Evolutionary conservation across 2,797 vertebrate species (phyloP).

Genomic region (Notoglanidium macrostoma): DNA sequence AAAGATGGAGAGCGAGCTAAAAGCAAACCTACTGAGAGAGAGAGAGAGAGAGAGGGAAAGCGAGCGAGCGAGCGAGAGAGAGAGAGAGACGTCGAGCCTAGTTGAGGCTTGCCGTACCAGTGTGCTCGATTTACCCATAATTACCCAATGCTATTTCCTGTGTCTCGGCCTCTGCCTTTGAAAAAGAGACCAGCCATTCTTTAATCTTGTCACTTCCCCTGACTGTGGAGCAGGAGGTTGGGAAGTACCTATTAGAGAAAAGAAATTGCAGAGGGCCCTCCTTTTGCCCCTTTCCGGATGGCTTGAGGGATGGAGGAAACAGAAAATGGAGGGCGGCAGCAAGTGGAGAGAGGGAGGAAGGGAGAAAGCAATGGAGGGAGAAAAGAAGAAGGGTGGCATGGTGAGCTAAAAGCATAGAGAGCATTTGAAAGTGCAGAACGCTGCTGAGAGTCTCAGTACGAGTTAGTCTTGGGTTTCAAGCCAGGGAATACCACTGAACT

Average conservation of each 20-base stretch:
- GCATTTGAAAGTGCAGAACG: neutral
- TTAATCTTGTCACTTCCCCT: constrained; percentile 77
- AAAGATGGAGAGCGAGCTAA: constrained; percentile 10
- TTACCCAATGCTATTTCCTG: constrained; percentile 76
- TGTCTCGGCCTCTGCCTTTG: constrained; percentile 67
- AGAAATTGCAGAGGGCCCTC: constrained; percentile 68
- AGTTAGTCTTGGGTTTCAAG: constrained; percentile 15
- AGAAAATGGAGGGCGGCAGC: constrained; percentile 49
- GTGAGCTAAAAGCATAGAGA: constrained; percentile 1
- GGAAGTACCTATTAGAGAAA: constrained; percentile 73
- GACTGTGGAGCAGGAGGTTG: constrained; percentile 70
- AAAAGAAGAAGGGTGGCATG: neutral
- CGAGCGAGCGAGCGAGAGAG: neutral
- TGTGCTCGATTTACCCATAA: constrained; percentile 79
- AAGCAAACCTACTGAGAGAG: constrained; percentile 24
- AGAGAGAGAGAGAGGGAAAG: neutral
- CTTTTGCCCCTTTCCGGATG: constrained; percentile 65
- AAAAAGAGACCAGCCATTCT: constrained; percentile 72
- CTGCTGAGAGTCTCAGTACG: neutral
- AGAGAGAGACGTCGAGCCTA: constrained; percentile 22
- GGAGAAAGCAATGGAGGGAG: neutral
- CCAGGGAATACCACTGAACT: constrained; percentile 19
- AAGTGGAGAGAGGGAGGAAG: neutral
- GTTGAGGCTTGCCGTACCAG: constrained; percentile 47
- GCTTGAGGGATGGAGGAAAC: constrained; percentile 49